These are phyloP conservation scores for Zosterops hypoxanthus DNA, from an alignment of 2,113 vertebrate species.

Conservation along the genomic window DNA sequence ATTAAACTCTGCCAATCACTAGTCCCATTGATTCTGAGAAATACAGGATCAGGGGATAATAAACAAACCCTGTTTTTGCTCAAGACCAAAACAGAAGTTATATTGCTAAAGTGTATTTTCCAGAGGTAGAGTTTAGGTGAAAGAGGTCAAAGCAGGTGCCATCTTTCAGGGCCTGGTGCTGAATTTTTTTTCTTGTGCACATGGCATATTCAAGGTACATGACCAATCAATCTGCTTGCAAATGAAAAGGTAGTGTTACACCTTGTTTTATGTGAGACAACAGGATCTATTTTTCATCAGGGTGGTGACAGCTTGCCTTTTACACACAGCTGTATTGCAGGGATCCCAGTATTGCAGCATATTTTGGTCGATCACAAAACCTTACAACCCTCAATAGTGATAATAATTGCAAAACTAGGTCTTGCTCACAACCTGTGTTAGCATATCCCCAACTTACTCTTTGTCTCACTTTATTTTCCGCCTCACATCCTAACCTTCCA, in stretches of 20 bases:
- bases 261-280: background rate
- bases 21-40: background rate
- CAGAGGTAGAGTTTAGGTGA: background rate
- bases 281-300: background rate
- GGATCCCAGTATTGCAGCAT: background rate
- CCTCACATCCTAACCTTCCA: background rate
- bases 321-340: background rate
- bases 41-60: background rate
- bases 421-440: rapidly evolving
- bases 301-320: background rate
- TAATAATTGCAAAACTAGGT: background rate
- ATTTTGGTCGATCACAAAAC: background rate
- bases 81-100: background rate
- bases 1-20: background rate
- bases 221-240: background rate
- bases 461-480: background rate
- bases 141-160: background rate
- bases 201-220: background rate
- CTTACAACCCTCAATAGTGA: background rate
- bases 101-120: background rate
- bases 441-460: background rate
- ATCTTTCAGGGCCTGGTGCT: background rate
- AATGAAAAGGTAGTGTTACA: background rate
- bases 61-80: background rate
- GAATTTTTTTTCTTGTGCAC: background rate